Base-by-base conservation (phyloP, 2,888 invertebrate genomes). In the Suillia variegata region DNA sequence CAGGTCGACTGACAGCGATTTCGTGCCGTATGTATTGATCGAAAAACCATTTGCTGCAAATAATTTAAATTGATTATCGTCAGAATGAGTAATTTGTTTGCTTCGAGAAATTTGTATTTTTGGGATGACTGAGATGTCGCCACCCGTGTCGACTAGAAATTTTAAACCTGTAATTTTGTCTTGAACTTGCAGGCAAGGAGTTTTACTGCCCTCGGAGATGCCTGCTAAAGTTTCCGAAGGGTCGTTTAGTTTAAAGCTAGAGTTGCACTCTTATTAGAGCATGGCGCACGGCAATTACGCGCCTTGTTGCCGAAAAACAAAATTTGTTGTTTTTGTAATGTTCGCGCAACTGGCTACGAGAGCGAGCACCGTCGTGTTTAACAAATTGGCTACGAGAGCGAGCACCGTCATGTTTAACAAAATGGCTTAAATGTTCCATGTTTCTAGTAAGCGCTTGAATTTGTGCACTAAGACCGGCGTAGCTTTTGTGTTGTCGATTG, bases 11-110 rank as follows among this genome's bases (percentile, higher is more conserved):
- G 21, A 2, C 13, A 58, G 17, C 1, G n/a, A 48, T 47, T 56
- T 51, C 1, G 58, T 58, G 42, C 53, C 55, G 12, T 49, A 62
- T 2, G 48, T 58, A 4, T 50, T 34, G 2, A 56, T 61, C 2
- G 47, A 48, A 26, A 38, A 22, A 47, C 56, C 59, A 21, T 59
- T 60, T 2, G 60, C 60, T 1, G 50, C 26, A 13, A 31, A 61
- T 24, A 52, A 24, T 17, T 53, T 21, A 21, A 31, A 24, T 18
- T 33, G n/a, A 8, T n/a, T 31, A 54, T n/a, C 54, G 33, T 10
- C 34, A 12, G 6, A 52, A 15, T 38, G 12, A 13, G 38, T 38
- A n/a, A n/a, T n/a, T n/a, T n/a, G n/a, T 38, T 38, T 38, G n/a
- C 6, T 13, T 13, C n/a, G 10, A n/a, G 6, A 13, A 12, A 38